Evolutionary conservation across 2,888 invertebrate genomes (phyloP).

Genomic region (Seira sanloemensis): DNA sequence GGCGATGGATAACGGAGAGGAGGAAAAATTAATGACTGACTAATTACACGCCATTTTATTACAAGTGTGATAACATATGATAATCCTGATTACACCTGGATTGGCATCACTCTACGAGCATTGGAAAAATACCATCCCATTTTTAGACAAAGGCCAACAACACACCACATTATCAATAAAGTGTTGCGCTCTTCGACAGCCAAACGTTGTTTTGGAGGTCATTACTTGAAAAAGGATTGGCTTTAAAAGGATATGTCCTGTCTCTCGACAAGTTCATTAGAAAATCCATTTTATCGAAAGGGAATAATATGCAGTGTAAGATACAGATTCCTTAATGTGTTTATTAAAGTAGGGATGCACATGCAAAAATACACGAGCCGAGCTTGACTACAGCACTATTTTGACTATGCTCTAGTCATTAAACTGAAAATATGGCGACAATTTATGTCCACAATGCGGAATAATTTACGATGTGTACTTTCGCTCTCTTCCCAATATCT

Average conservation of each 20-base stretch:
- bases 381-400: too few species aligned
- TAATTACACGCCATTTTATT: constrained; percentile 6
- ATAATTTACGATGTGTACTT: neutral
- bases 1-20: neutral
- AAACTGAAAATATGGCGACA: neutral
- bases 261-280: neutral
- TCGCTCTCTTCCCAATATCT: neutral
- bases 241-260: neutral
- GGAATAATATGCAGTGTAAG: too few species aligned
- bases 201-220: too few species aligned
- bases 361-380: too few species aligned
- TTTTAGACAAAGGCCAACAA: neutral
- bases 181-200: neutral
- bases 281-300: neutral
- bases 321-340: too few species aligned
- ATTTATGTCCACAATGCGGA: neutral
- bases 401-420: neutral
- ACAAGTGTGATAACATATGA: neutral
- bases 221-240: too few species aligned
- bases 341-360: neutral
- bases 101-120: neutral
- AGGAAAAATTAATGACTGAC: neutral
- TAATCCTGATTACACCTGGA: neutral
- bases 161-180: neutral
- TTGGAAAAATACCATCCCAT: neutral